Evolutionary conservation across 1,140 invertebrate genomes (phyloP).

Genomic region (Caerostris extrusa): DNA sequence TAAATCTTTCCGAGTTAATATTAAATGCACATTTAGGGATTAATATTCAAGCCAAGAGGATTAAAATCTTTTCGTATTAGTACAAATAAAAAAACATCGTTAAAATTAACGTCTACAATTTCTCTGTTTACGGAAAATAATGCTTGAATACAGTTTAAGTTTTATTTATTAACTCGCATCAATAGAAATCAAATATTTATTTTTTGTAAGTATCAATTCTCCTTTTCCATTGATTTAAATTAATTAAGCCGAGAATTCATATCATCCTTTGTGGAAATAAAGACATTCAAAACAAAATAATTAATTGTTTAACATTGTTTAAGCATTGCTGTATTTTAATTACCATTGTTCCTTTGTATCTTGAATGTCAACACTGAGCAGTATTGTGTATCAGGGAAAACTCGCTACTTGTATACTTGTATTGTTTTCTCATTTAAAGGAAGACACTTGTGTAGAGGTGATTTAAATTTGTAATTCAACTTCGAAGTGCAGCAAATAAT

Average conservation of each 20-base stretch:
- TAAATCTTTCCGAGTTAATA: too few relatives aligned
- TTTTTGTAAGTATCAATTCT: too few relatives aligned
- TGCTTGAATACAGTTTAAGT: too few relatives aligned
- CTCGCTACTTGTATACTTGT: not conserved
- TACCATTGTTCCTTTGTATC: not conserved
- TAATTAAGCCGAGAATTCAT: not conserved
- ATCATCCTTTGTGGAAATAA: not conserved
- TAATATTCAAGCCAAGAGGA: too few relatives aligned
- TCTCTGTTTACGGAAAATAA: too few relatives aligned
- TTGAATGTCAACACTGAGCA: not conserved
- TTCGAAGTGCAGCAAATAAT: not conserved
- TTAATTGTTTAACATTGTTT: not conserved
- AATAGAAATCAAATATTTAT: too few relatives aligned
- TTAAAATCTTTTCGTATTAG: too few relatives aligned
- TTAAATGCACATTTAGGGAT: too few relatives aligned
- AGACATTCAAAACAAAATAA: not conserved
- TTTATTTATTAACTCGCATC: too few relatives aligned
- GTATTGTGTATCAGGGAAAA: not conserved
- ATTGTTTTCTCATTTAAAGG: not conserved
- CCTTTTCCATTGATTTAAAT: not conserved
- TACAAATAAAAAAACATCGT: too few relatives aligned
- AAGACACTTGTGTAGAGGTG: not conserved
- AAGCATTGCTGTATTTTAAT: not conserved
- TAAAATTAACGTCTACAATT: too few relatives aligned
- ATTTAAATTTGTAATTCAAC: slow-evolving; percentile 2